Base-by-base conservation (phyloP, 2,888 invertebrate genomes). In the Marronus borbonicus region DNA sequence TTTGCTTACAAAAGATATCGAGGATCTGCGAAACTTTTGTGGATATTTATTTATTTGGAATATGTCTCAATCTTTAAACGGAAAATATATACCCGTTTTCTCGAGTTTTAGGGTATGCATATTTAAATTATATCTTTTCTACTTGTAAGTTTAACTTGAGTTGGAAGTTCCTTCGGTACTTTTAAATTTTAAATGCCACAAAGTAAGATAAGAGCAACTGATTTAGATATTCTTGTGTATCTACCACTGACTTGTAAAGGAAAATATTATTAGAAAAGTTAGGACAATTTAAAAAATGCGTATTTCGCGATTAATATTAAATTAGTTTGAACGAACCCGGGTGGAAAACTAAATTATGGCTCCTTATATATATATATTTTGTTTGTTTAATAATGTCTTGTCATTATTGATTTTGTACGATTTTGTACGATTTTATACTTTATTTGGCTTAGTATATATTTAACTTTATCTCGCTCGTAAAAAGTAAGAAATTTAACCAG, bases 401-500 rank as follows among this genome's bases (percentile, higher is more conserved):
- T 44, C 44, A 44, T 12, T 44, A 44, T 44, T 44, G 44, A 44
- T 44, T 44, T 44, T 44, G 44, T 44, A 44, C 44, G 44, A 44
- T 44, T 44, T 44, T 44, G 44, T 44, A 44, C 44, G 10, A 44
- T 44, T 44, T 44, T 44, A 44, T 44, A 44, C 8, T 44, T 44
- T 44, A 44, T 44, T 44, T 44, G 8, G 44, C 44, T 44, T 2
- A 0, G 44, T 44, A 12, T 44, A 44, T 44, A 44, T 44, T 44
- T 44, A 44, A 44, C 44, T 44, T 44, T 44, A 44, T 44, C 44
- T 44, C 12, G 44, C 44, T 44, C 28, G 28, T 60, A 60, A 70
- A 70, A 50, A 58, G 55, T 31, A 28, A 17, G 44, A 24, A 83
- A 83, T 83, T 81, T 82, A 83, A 81, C 81, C 83, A 78, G 68